phyloP scores from a whole-genome alignment of 2,888 invertebrate species.

The Rhamnusium bicolor region DNA sequence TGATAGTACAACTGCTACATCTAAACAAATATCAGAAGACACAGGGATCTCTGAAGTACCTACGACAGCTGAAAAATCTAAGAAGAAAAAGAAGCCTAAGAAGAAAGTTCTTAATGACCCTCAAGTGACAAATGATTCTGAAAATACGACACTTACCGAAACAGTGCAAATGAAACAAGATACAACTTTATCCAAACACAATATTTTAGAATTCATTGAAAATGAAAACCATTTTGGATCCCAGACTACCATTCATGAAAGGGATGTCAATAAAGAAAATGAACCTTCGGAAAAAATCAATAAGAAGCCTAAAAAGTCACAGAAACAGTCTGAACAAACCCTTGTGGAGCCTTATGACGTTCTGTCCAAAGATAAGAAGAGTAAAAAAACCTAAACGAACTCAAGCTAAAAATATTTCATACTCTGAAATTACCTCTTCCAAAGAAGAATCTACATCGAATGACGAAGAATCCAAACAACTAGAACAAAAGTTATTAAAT shows the following conservation, averaged over 20 bases:
- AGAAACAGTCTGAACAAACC: neutral
- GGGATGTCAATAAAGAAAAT: neutral
- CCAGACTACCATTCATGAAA: neutral
- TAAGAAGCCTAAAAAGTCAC: neutral
- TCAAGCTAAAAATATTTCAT: neutral
- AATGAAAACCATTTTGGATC: too few relatives aligned
- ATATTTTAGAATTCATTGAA: slow-evolving; percentile 1
- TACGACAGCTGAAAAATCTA: neutral
- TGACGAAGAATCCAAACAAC: neutral
- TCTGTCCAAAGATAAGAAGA: neutral
- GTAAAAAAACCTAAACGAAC: neutral
- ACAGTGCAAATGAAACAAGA: too few relatives aligned
- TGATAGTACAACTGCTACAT: neutral
- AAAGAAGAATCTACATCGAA: neutral
- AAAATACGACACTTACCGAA: neutral
- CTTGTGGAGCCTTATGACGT: neutral
- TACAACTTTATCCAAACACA: neutral
- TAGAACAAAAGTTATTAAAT: neutral
- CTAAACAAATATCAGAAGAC: neutral
- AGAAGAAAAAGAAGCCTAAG: slow-evolving; percentile 21
- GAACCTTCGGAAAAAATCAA: neutral
- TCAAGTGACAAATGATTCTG: neutral
- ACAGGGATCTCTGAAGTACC: neutral
- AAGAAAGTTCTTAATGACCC: slow-evolving; percentile 6
- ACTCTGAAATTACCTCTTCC: neutral